Evolutionary conservation across 2,797 vertebrate species (phyloP).

Genomic region (Buceros bicornis): DNA sequence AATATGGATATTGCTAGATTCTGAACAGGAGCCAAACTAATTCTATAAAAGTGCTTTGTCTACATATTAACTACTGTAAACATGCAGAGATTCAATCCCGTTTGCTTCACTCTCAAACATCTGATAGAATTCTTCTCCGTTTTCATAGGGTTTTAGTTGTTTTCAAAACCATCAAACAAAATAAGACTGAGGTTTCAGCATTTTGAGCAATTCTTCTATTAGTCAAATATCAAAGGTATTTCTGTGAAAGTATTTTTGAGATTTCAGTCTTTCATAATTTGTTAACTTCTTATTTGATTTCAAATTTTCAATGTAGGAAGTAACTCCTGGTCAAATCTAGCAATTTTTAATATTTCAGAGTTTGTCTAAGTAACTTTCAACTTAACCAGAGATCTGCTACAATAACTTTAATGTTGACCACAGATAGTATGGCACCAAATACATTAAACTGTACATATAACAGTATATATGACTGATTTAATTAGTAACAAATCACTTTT

Average conservation of each 20-base stretch:
- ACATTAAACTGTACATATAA: neutral
- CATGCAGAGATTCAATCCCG: slow-evolving; percentile 49
- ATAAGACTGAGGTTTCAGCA: neutral
- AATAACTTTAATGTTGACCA: neutral
- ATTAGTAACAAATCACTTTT: neutral
- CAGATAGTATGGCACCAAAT: neutral
- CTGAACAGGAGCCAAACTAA: slow-evolving; percentile 82
- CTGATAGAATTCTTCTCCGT: neutral
- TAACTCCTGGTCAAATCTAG: neutral
- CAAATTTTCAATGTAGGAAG: neutral
- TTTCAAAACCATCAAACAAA: neutral
- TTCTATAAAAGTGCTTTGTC: slow-evolving; percentile 81
- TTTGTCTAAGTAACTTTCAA: neutral
- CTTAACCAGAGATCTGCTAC: neutral
- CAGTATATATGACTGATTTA: neutral
- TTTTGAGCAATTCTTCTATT: neutral
- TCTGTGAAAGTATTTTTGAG: neutral
- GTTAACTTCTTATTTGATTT: neutral
- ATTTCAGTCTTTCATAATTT: neutral
- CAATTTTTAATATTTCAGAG: neutral
- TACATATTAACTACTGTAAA: slow-evolving; percentile 78
- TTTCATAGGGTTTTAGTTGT: neutral
- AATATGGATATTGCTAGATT: slow-evolving; percentile 78
- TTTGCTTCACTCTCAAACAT: slow-evolving; percentile 40
- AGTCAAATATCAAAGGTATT: neutral